phyloP scores from a whole-genome alignment of 2,113 vertebrate species.

The Rhinichthys klamathensis region DNA sequence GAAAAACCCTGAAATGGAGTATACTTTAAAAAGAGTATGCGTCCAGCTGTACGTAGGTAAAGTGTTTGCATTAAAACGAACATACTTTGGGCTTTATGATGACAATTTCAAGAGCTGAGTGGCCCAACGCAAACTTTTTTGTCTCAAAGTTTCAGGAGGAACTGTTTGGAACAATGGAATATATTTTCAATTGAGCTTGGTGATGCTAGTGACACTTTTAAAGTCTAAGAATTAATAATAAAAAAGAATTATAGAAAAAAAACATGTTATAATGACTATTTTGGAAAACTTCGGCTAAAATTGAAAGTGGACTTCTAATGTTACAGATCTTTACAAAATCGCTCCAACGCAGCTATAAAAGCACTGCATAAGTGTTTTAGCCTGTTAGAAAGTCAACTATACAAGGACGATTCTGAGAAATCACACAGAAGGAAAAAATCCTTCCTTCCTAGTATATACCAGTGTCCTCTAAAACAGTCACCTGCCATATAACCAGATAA shows the following conservation, averaged over 20 bases:
- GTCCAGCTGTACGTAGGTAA: background rate
- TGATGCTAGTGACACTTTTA: background rate
- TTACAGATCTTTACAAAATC: background rate
- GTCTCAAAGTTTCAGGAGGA: background rate
- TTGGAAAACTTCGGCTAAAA: background rate
- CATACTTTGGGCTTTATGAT: background rate
- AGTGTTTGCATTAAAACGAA: background rate
- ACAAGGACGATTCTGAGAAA: background rate
- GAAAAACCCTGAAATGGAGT: background rate
- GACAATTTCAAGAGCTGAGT: background rate
- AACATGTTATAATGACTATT: background rate
- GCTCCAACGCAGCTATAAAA: background rate
- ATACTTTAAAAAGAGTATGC: background rate
- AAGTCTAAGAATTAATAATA: too few relatives aligned
- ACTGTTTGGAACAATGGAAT: background rate
- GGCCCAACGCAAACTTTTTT: background rate
- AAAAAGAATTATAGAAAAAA: too few relatives aligned
- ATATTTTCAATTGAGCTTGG: background rate
- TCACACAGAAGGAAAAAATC: background rate
- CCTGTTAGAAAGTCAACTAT: background rate
- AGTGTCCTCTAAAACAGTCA: background rate
- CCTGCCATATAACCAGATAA: conserved; percentile 6
- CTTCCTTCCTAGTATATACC: background rate
- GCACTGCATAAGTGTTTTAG: background rate
- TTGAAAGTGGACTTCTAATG: background rate